These are phyloP conservation scores for Metallyticus violacea DNA, from an alignment of 2,888 invertebrate genomes.

Conservation along the genomic window DNA sequence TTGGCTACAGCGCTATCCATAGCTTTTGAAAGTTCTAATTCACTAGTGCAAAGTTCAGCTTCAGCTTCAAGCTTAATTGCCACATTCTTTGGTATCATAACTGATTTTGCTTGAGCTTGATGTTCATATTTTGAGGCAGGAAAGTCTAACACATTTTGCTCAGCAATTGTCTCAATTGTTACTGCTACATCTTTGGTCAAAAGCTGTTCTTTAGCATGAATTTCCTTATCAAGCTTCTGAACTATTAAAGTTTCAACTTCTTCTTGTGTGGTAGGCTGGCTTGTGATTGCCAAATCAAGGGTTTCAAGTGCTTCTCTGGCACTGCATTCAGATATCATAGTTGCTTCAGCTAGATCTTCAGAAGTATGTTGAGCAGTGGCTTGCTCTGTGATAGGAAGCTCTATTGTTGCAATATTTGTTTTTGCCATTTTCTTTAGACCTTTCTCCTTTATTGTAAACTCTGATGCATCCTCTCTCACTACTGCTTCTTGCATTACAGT, in stretches of 20 bases:
- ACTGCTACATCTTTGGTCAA: slow-evolving; percentile 24
- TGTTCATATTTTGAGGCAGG: background rate
- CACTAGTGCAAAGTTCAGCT: background rate
- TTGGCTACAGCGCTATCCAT: background rate
- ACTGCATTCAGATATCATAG: background rate
- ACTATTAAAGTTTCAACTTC: background rate
- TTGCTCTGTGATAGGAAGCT: slow-evolving; percentile 20
- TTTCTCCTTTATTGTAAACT: background rate
- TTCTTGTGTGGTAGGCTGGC: slow-evolving; percentile 22
- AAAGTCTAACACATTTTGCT: slow-evolving; percentile 10
- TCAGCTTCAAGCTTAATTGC: slow-evolving; percentile 11
- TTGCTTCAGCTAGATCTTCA: background rate
- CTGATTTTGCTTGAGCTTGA: background rate
- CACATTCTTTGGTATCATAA: slow-evolving; percentile 19
- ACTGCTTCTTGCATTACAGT: background rate
- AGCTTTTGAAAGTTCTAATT: background rate
- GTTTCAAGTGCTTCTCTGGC: slow-evolving; percentile 2
- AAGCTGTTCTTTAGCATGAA: slow-evolving; percentile 22
- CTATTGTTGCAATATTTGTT: slow-evolving; percentile 11
- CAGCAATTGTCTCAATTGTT: slow-evolving; percentile 17
- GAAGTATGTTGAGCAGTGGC: background rate
- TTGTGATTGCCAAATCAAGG: slow-evolving; percentile 13
- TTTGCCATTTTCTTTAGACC: background rate
- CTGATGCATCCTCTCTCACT: background rate
- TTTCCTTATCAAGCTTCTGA: slow-evolving; percentile 9